A percentile compares a stretch with the other conserved stretches of the same genome.
Conservation (phyloP, 2,113 vertebrate species). For the Glaucidium brasilianum region DNA sequence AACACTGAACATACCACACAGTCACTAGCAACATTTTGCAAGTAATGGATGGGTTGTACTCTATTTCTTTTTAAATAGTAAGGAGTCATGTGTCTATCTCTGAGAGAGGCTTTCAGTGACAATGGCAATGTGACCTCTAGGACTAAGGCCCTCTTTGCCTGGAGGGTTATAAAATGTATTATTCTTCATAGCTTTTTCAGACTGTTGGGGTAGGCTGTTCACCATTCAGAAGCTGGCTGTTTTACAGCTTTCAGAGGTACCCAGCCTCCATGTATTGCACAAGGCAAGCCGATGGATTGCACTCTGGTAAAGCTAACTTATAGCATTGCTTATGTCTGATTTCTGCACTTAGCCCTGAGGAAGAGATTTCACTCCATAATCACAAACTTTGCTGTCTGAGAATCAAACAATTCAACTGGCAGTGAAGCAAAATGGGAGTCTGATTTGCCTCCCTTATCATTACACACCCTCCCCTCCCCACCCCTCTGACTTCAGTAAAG, state of each 20-base stretch:
- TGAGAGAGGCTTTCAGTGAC: neutral
- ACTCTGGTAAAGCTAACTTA: neutral
- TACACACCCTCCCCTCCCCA: neutral
- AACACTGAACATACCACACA: neutral
- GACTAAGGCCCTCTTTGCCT: neutral
- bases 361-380: neutral
- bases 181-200: neutral
- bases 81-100: neutral
- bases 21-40: neutral
- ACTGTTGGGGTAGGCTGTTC: neutral
- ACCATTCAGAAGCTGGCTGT: neutral
- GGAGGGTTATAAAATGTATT: neutral
- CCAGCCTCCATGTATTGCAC: rapidly evolving
- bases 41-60: neutral
- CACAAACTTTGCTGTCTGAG: neutral
- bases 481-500: neutral
- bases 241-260: neutral
- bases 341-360: neutral
- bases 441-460: neutral
- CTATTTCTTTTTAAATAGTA: neutral
- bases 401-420: neutral
- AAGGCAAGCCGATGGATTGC: neutral
- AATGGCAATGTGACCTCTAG: neutral
- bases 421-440: neutral
- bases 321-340: neutral